phyloP scores from a whole-genome alignment of 1,140 invertebrate species.

The Hypsibius dujardini region DNA sequence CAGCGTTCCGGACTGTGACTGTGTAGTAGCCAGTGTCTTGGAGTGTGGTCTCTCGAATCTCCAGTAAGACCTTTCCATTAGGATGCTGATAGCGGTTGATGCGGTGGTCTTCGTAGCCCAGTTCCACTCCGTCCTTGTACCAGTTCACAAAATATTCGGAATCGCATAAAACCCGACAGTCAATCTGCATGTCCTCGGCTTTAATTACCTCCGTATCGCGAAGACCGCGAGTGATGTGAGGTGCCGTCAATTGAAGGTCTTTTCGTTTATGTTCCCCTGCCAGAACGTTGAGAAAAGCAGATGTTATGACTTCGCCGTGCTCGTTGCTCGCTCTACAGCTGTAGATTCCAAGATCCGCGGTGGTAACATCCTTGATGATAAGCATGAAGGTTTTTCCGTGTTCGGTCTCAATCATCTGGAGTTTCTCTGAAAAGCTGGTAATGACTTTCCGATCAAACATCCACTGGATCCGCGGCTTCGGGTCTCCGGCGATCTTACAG shows the following conservation, averaged over 20 bases:
- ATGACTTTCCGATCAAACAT: constrained; percentile 45
- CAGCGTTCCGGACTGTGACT: constrained; percentile 55
- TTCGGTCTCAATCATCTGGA: constrained; percentile 44
- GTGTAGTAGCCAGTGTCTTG: constrained; percentile 67
- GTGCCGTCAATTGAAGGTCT: neutral
- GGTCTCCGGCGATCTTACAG: constrained; percentile 60
- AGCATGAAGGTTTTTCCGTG: constrained; percentile 47
- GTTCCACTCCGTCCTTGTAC: constrained; percentile 10
- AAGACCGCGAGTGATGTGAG: constrained; percentile 10
- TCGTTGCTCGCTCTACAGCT: constrained; percentile 66
- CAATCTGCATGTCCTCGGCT: neutral
- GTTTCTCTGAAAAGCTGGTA: constrained; percentile 50
- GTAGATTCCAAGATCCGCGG: constrained; percentile 66
- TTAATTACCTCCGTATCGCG: constrained; percentile 6
- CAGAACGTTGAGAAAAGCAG: constrained; percentile 33
- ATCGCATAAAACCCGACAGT: constrained; percentile 10
- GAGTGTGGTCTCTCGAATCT: constrained; percentile 61
- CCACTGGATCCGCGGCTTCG: constrained; percentile 27
- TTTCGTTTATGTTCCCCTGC: neutral
- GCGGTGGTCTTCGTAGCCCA: constrained; percentile 16
- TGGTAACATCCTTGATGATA: constrained; percentile 44
- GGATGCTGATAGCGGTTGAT: constrained; percentile 18
- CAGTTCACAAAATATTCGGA: constrained; percentile 12
- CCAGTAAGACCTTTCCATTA: constrained; percentile 37
- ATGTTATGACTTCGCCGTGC: constrained; percentile 58